Conservation (phyloP, 2,113 vertebrate genomes). For the Formicarius rufipectus region DNA sequence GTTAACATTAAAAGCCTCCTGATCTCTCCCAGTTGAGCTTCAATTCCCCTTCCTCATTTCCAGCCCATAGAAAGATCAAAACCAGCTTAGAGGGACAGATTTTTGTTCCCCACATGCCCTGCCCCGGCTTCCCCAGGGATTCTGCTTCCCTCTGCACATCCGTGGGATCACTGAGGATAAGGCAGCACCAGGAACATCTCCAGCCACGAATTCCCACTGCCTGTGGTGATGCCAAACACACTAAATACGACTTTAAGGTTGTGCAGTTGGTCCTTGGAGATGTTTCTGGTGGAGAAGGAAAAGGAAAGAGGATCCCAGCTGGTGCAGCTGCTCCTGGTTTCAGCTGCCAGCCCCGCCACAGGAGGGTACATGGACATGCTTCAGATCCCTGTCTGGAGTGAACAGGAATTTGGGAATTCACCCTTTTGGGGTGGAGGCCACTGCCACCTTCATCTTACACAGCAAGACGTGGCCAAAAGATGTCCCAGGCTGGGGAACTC, state of each 20-base stretch:
- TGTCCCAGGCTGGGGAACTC: neutral
- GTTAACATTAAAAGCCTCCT: constrained; percentile 26
- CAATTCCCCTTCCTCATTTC: constrained; percentile 8
- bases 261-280: neutral
- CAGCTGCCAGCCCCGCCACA: neutral
- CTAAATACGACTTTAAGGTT: neutral
- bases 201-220: neutral
- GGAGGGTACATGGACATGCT: neutral
- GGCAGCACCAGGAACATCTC: neutral
- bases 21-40: constrained; percentile 15
- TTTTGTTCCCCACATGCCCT: neutral
- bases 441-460: neutral
- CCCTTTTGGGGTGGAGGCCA: neutral
- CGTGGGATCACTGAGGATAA: neutral
- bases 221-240: neutral
- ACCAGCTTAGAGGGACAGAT: neutral
- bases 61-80: constrained; percentile 15
- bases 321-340: neutral
- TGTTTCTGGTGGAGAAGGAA: neutral
- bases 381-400: neutral
- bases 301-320: neutral
- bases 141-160: neutral
- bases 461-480: neutral
- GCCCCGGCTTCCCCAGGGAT: neutral
- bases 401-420: neutral